Base-by-base conservation (phyloP, 2,888 invertebrate species). In the Drosophila macrospina region DNA sequence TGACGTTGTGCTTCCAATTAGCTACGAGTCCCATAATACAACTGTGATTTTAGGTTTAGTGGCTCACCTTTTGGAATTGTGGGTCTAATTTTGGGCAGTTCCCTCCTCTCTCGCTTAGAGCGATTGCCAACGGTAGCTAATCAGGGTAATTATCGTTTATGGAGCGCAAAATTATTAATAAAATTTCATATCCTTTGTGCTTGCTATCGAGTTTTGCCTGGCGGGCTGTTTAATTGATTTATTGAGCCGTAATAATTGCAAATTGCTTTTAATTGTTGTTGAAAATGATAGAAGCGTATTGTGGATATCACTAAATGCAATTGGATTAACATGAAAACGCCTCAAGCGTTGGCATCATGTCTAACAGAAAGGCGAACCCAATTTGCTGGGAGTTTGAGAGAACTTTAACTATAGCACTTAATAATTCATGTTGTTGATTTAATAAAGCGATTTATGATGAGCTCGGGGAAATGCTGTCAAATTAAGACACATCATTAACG, bases 241-340 rank as follows among this genome's bases (percentile, higher is more conserved):
- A 78, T 81, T 73, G 69, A 75, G 57, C 69, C 74, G 65, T 81
- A 73, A 81, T 83, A 83, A 83, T 64, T 75, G 68, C 68, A 75
- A 81, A 75, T 81, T 84, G 72, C 69, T 74, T 81, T 74, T 85
- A 81, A 80, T 80, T 80, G 80, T 74, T 77, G 74, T 61, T 15
- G 61, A 37, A 62, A 34, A 68, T 63, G 69, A 69, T 63, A 69
- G 73, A 65, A 65, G 52, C 67, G 52, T 73, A 56, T 63, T 60
- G 51, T 42, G 50, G 52, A 60, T 63, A 64, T 48, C 42, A 45
- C 41, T 32, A 50, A 48, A 54, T 60, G 66, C 61, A 69, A 69
- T 60, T 69, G 69, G 69, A 71, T 71, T 71, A 71, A 69, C 63
- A 51, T 42, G 41, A 16, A 50, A 57, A 51, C 37, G 57, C 70